Evolutionary conservation across 2,888 invertebrate species (phyloP), one percentile per base, ranked within the genome.

Genomic region (Parnassius smintheus): DNA sequence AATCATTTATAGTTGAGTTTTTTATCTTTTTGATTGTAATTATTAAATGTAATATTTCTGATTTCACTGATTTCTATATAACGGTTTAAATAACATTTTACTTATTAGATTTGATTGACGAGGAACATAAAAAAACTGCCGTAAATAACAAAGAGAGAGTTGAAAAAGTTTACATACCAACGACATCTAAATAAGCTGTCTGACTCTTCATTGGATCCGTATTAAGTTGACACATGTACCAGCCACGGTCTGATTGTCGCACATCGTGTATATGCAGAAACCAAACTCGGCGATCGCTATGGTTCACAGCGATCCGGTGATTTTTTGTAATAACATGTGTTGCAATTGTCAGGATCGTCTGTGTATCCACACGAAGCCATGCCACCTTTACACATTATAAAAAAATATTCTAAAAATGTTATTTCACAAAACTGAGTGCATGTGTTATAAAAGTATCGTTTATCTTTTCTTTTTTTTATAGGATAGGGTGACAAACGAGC

Each of bases 181-280:
- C 97, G 68, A 98, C 97, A 81, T 97, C 95, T 72, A 98, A 91
- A 82, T 96, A 96, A 13, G 97, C 97, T 62, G 95, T 94, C 89
- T 97, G 97, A 81, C 96, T 96, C 83, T 97, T 97, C 97, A 97
- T 97, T 0, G 97, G 98, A 86, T 97, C 96, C 0, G 97, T 97
- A 86, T 97, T 97, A 71, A 97, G 96, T 92, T 97, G 97, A 82
- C 97, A 98, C 97, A 97, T 97, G 90, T 97, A 98, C 95, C 96
- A 97, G 66, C 97, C 96, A 13, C 95, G 93, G 88, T 98, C 98
- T 0, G 95, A 94, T 81, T 97, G 96, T 48, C 95, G 93, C 12
- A 97, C 96, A 82, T 97, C 96, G 65, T 95, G 94, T 74, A 98
- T 96, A 79, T 96, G 96, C 52, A 98, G 93, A 82, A 95, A 96